These are phyloP conservation scores for Ciconia stormi DNA, from an alignment of 2,113 vertebrate species.

Conservation along the genomic window DNA sequence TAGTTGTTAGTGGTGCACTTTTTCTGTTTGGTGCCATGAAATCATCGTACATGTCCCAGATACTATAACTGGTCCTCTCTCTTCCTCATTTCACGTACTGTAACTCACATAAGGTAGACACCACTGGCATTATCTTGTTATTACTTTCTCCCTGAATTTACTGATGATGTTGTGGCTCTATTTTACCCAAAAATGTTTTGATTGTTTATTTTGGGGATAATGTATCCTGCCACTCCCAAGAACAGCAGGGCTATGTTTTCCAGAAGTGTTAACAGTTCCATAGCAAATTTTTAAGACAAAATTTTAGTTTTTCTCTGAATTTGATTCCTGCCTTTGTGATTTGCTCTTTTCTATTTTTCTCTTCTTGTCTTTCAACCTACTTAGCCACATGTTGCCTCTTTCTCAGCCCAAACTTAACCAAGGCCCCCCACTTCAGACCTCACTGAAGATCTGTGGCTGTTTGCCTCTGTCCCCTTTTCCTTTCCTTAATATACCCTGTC, in stretches of 20 bases:
- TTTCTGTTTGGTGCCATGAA: background rate
- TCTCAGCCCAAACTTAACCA: background rate
- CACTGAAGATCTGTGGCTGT: background rate
- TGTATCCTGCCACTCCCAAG: background rate
- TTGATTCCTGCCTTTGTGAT: background rate
- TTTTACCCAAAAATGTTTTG: background rate
- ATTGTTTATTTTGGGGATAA: background rate
- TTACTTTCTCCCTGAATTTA: background rate
- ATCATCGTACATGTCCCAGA: background rate
- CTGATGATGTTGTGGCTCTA: background rate
- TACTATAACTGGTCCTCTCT: accelerated
- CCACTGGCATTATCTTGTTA: background rate
- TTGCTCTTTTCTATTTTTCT: background rate
- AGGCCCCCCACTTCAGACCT: background rate
- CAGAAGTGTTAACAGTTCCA: background rate
- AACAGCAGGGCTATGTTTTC: background rate
- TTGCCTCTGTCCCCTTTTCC: background rate
- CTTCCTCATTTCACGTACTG: background rate
- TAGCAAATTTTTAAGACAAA: background rate
- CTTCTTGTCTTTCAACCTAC: background rate
- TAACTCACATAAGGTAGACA: background rate
- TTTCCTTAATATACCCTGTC: background rate
- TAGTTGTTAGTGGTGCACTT: background rate
- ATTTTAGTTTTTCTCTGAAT: background rate
- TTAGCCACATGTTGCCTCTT: background rate